A percentile compares a stretch with the other conserved stretches of the same genome.
Evolutionary conservation across 2,113 vertebrate species (phyloP).

Genomic region (Dendropsophus ebraccatus): DNA sequence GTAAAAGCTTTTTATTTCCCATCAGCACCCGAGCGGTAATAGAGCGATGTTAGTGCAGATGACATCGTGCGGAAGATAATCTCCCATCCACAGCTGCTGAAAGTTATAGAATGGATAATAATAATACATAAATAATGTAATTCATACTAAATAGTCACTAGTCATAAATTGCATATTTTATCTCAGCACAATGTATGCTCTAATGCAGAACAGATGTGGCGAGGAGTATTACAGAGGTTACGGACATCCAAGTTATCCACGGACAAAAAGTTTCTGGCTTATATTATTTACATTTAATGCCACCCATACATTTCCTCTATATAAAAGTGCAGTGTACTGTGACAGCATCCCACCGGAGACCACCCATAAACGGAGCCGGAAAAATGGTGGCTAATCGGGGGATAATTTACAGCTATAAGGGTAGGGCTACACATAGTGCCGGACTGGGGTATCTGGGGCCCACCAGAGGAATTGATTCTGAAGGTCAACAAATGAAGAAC

Average conservation of each 20-base stretch:
- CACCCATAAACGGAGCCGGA: not conserved
- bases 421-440: too few species aligned
- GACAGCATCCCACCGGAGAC: not conserved
- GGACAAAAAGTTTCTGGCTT: slow-evolving; percentile 1
- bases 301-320: not conserved
- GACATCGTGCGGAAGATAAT: not conserved
- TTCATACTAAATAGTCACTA: not conserved
- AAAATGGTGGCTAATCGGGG: not conserved
- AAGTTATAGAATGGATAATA: not conserved
- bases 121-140: slow-evolving; percentile 22
- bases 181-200: slow-evolving; percentile 6
- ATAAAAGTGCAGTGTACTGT: not conserved
- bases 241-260: not conserved
- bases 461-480: too few species aligned
- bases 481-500: too few species aligned
- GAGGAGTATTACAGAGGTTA: not conserved
- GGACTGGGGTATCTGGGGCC: too few species aligned
- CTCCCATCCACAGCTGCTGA: slow-evolving; percentile 10
- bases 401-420: not conserved
- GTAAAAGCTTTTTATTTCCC: not conserved
- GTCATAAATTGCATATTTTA: slow-evolving; percentile 29
- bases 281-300: not conserved
- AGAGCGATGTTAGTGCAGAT: not conserved
- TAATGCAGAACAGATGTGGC: slow-evolving; percentile 30
- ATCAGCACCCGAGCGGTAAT: not conserved